Base-by-base conservation (phyloP, 2,797 vertebrate genomes). In the Nyctalus aviator region DNA sequence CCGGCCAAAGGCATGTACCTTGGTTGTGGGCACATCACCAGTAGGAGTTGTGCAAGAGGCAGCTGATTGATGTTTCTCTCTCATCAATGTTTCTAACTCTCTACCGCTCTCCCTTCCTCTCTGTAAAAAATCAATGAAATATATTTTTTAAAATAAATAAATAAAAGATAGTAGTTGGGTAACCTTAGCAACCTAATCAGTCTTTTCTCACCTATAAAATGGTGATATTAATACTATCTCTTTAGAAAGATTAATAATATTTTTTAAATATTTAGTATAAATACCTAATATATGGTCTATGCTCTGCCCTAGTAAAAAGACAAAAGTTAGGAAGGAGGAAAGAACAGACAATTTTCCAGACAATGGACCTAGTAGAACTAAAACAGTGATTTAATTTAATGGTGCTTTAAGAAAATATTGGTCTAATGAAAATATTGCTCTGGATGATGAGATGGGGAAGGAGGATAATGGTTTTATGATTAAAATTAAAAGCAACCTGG, bases 241-340 rank as follows among this genome's bases (percentile, higher is more conserved):
- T 71, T 86, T 64, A 59, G 7, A 84, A 20, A 23, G 6, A 53
- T 89, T 59, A 90, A 81, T 91, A 93, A 68, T 21, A 72, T 72
- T 83, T 91, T 85, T 35, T 8, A 83, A 85, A 66, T 5, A 81
- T 91, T 92, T 64, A 87, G 21, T 44, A 75, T 18, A 95, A 95
- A 73, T 21, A 88, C 15, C 32, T 71, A 71, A 32, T 25, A 53
- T 4, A 3, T 27, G 57, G 30, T 41, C 37, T 84, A 50, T 46
- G 10, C 12, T 86, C 68, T 79, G 25, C 27, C 21, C 30, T 87
- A 85, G 27, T 50, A n/a, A 79, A 96, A 27, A 91, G 13, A 62
- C 12, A 23, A 27, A 21, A 5, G 66, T 50, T 75, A 84, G 13
- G 32, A 77, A 32, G 37, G 17, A 53, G 27, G 15, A 10, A 57